Base-by-base conservation (phyloP, 92 coral and sea anemone genomes). In the Pocillopora grandis region DNA sequence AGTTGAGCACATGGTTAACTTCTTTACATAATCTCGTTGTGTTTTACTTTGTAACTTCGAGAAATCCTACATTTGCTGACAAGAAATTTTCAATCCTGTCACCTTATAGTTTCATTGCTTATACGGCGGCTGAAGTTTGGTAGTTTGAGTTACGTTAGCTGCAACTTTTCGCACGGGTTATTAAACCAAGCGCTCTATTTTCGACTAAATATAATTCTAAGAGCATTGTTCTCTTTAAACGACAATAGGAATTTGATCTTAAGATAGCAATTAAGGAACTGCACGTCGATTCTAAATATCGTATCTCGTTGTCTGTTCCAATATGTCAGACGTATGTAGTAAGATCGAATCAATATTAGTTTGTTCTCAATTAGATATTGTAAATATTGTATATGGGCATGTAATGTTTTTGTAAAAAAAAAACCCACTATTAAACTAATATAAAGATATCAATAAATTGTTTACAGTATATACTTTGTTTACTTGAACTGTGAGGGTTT, bases 361-460 rank as follows among this genome's bases (percentile, higher is more conserved):
- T 49, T 31, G 13, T 31, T 19, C 16, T 57, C 16, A 10, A 23
- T 56, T 5, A 63, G 70, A 71, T 66, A 27, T 15, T 68, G 84
- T 80, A 68, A 69, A 70, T 55, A 80, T 11, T 80, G 76, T 80
- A 58, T 33, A 80, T 66, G 70, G 52, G 20, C 69, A 68, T 52
- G 72, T 58, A 33, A 52, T 69, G 66, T 68, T 80, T 80, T 17
- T 57, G 52, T 42, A 42, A 42, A 80, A 42, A 57, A 77, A 69
- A 68, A 57, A 56, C 64, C 15, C 23, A 35, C 13, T 58, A 56
- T 68, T 31, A 69, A 68, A 31, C 52, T 80, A 80, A 68, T 80
- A 69, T 68, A 58, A 80, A 69, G 57, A 66, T 36, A 14, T 20
- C 4, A 66, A 56, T 69, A 69, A 69, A 67, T 58, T 56, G 61